Evolutionary conservation across 2,113 vertebrate species (phyloP).

Genomic region (Nycticorax nycticorax): DNA sequence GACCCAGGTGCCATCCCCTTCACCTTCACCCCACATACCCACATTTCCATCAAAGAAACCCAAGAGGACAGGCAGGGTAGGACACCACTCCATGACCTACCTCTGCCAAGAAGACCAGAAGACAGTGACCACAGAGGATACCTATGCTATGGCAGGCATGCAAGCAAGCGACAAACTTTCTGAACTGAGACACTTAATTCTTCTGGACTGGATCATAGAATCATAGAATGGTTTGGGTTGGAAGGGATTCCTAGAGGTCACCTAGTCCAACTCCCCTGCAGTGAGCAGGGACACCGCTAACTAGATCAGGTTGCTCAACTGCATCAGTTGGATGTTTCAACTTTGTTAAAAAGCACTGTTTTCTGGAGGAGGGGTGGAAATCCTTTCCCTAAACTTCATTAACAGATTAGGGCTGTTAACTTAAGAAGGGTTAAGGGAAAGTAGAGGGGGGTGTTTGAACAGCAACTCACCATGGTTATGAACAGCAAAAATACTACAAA

Average conservation of each 20-base stretch:
- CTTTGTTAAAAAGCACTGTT: not conserved
- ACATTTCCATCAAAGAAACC: not conserved
- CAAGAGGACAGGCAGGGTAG: not conserved
- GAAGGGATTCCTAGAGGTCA: too few relatives aligned
- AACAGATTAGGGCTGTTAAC: not conserved
- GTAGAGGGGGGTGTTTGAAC: not conserved
- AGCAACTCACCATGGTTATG: not conserved
- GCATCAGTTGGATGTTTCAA: not conserved
- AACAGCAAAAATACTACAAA: slow-evolving; percentile 21
- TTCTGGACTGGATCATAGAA: not conserved
- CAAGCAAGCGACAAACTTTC: not conserved
- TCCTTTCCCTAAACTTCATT: not conserved
- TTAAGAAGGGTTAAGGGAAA: not conserved
- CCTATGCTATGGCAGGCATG: fast-evolving
- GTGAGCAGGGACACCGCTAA: too few relatives aligned
- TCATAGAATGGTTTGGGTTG: too few relatives aligned
- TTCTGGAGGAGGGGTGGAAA: not conserved
- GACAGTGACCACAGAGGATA: not conserved
- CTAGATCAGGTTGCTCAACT: too few relatives aligned
- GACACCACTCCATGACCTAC: not conserved
- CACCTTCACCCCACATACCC: not conserved
- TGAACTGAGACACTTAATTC: not conserved
- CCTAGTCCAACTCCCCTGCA: too few relatives aligned
- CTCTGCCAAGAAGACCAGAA: not conserved
- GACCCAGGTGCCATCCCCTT: not conserved